Evolutionary conservation across 64 coral and sea anemone species (phyloP).

Genomic region (Platygyra sinensis): DNA sequence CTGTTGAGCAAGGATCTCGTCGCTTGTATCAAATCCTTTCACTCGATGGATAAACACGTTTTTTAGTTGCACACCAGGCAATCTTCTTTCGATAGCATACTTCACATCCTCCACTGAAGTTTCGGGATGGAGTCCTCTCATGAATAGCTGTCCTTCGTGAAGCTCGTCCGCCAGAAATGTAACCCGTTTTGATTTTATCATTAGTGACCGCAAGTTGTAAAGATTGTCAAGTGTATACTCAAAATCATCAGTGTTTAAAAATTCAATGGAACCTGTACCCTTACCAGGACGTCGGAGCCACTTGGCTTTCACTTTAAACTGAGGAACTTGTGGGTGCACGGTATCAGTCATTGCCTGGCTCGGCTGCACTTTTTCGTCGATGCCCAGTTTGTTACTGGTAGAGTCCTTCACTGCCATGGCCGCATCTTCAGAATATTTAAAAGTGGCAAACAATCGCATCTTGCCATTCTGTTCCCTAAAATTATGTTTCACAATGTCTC

Average conservation of each 20-base stretch:
- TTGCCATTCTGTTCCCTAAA: neutral
- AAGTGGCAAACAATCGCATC: slow-evolving; percentile 43
- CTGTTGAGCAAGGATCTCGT: neutral
- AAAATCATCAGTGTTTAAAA: neutral
- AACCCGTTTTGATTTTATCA: neutral
- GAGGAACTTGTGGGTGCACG: neutral
- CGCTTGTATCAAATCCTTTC: slow-evolving; percentile 10
- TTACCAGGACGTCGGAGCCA: slow-evolving; percentile 43
- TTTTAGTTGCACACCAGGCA: neutral
- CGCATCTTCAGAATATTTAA: slow-evolving; percentile 31
- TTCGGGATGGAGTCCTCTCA: neutral
- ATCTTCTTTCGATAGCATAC: slow-evolving; percentile 5
- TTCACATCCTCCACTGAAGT: slow-evolving; percentile 39
- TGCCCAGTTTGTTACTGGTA: neutral
- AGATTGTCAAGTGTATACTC: neutral
- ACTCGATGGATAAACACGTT: slow-evolving; percentile 32
- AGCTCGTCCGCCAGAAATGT: neutral
- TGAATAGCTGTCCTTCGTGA: slow-evolving; percentile 5
- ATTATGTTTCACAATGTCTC: slow-evolving; percentile 14
- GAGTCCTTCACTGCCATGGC: neutral
- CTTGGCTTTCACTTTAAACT: slow-evolving; percentile 27
- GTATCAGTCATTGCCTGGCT: neutral
- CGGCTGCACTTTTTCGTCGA: neutral
- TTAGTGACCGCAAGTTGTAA: neutral
- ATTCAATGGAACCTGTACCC: slow-evolving; percentile 31